Base-by-base conservation (phyloP, 2,113 vertebrate species). In the Loxodonta africana region DNA sequence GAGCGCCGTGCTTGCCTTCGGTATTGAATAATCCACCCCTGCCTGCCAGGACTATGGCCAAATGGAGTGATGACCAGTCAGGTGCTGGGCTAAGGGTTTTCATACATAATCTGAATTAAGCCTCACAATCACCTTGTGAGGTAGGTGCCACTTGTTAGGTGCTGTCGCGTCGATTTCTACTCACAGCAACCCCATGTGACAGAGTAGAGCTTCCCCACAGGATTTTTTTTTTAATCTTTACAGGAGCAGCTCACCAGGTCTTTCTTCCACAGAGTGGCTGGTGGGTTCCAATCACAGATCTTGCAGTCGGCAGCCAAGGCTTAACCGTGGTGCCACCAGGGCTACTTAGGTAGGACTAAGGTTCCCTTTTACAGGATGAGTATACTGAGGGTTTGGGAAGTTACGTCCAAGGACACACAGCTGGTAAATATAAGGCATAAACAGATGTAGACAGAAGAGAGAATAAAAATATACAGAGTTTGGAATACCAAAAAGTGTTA, bases 351-450 rank as follows among this genome's bases (percentile, higher is more conserved):
- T 90, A 86, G 57, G 10, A 60, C 10, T 41, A 81, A 85, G 10
- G 33, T 60, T 94, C 6, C 71, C 33, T 71, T 96, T 85, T 90
- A 85, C 10, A 88, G 28, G 33, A 78, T 80, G 62, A 33, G 44
- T 46, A 82, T 9, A 37, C 30, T 18, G 67, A 96, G 60, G 18
- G 21, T 93, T 57, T 95, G 62, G 67, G 51, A 89, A 93, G 8
- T 65, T 78, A 67, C 73, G 21, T 88, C 23, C 10, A 26, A 9
- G 76, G 33, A 51, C 65, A 80, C 25, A 82, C 4, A 48, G 53
- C 41, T 77, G 53, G 60, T 91, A 73, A 93, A 88, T 67, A 88
- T 21, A 93, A 83, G 53, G 2, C 41, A 85, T 62, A 90, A 57
- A 87, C 28, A 62, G 46, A 89, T 41, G 6, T 76, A 51, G 17